Base-by-base conservation (phyloP, 2,113 vertebrate species). In the Smithornis capensis region DNA sequence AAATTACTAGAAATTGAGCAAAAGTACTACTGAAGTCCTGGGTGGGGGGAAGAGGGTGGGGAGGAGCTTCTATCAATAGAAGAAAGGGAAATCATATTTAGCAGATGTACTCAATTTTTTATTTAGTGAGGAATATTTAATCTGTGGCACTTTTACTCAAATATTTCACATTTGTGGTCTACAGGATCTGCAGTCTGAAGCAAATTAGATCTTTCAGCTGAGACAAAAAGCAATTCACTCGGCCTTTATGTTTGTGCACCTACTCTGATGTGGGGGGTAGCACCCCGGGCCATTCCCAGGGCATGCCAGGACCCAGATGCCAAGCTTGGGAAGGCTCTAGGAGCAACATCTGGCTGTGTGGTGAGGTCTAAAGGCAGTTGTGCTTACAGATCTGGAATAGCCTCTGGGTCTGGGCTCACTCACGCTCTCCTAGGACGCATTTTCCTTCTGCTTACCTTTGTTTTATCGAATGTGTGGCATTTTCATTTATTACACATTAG, bases 271-370 rank as follows among this genome's bases (percentile, higher is more conserved):
- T 70, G 37, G 62, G 60, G 83, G 40, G 63, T 44, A 90, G 82
- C 63, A 94, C 97, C 83, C 50, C 37, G 6, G 92, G 96, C 94
- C 8, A 0, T 62, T 92, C 97, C 86, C 3, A 18, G 53, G 88
- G 95, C 86, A 67, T 83, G 92, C 96, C 96, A 96, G 94, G 87
- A 83, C 96, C 95, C 97, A 98, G 97, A 98, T 98, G 98, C 96
- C 96, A 96, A 96, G 64, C 82, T 82, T 96, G 96, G 95, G 96
- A 97, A 97, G 86, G 91, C 85, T 97, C 86, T 86, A 75, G 89
- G 77, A 87, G 89, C 92, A 97, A 98, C 98, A 98, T 98, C 98
- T 98, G 98, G 97, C 96, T 93, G 82, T 22, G 52, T 70, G 67
- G 96, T 10, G 7, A 96, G 85, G 76, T 94, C 94, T 85, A 94